phyloP scores from a whole-genome alignment of 2,797 vertebrate genomes.

The Dallia pectoralis region DNA sequence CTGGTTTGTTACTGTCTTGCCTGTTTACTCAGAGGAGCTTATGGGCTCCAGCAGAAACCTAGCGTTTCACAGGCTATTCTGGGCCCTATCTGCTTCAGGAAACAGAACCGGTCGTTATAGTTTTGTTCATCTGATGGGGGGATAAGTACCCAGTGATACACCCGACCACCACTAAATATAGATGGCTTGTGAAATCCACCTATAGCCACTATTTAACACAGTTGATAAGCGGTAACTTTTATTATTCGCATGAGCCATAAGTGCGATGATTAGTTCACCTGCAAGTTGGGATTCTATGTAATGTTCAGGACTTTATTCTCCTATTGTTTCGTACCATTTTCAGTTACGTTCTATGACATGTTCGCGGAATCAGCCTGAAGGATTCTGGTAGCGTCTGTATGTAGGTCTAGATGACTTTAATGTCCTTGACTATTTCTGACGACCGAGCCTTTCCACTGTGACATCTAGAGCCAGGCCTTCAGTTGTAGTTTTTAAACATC shows the following conservation, averaged over 20 bases:
- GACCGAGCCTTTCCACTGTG: conserved; percentile 22
- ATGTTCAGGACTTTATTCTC: not conserved
- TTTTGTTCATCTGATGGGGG: conserved; percentile 24
- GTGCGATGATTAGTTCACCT: not conserved
- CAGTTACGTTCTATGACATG: no score
- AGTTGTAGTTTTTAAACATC: conserved; percentile 7
- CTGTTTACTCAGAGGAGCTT: conserved; percentile 17
- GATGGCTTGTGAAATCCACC: not conserved
- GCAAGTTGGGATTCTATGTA: not conserved
- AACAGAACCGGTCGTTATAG: conserved; percentile 41
- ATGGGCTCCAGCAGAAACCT: conserved; percentile 14
- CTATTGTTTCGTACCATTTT: not conserved
- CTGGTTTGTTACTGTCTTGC: not conserved
- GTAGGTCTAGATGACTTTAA: conserved; percentile 4
- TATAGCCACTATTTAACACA: not conserved
- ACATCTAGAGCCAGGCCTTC: conserved; percentile 18
- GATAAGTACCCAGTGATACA: not conserved
- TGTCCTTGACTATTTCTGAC: conserved; percentile 43
- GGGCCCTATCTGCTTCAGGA: conserved; percentile 14
- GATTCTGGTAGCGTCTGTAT: conserved; percentile 9
- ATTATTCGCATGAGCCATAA: not conserved
- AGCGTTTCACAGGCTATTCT: conserved; percentile 30
- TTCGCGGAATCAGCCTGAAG: not conserved
- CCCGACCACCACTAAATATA: not conserved
- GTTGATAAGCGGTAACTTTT: not conserved